Percentiles rank a stretch among this genome's conserved stretches.
Conservation (phyloP, 2,113 vertebrate genomes). For the Mohoua ochrocephala region DNA sequence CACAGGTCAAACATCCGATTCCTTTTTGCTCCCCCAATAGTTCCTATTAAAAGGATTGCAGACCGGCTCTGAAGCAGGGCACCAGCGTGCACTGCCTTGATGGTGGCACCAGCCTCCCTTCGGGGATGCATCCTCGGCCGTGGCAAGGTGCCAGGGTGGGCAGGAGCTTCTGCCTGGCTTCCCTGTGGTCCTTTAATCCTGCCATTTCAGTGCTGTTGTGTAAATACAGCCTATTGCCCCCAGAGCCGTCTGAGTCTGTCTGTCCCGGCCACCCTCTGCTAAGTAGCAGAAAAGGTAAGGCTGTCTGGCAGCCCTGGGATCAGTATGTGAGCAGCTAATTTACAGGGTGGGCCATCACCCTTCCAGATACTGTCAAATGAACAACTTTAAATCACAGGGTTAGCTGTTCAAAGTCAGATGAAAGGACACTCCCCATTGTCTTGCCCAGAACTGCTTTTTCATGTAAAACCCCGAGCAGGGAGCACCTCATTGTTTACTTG, state of each 20-base stretch:
- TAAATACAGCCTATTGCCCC: neutral
- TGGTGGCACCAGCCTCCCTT: neutral
- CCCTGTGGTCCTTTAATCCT: neutral
- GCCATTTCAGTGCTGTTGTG: neutral
- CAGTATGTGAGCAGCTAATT: neutral
- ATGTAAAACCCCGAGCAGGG: neutral
- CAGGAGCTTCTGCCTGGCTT: neutral
- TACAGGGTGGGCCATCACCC: neutral
- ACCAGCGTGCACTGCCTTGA: neutral
- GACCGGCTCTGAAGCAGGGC: neutral
- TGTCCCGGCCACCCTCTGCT: neutral
- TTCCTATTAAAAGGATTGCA: neutral
- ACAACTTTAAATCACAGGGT: slow-evolving; percentile 17
- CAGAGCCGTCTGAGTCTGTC: neutral
- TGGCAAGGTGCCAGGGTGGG: neutral
- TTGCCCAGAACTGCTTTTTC: neutral
- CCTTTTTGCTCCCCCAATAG: neutral
- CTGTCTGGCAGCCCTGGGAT: neutral
- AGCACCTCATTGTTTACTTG: slow-evolving; percentile 50
- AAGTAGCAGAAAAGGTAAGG: neutral
- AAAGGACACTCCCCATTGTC: neutral
- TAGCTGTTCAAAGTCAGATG: slow-evolving; percentile 23
- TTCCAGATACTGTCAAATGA: slow-evolving; percentile 19
- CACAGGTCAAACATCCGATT: neutral
- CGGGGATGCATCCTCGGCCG: neutral